Percentiles rank a stretch among this genome's conserved stretches.
Conservation (phyloP, 2,888 invertebrate genomes). For the Rhamnusium bicolor region DNA sequence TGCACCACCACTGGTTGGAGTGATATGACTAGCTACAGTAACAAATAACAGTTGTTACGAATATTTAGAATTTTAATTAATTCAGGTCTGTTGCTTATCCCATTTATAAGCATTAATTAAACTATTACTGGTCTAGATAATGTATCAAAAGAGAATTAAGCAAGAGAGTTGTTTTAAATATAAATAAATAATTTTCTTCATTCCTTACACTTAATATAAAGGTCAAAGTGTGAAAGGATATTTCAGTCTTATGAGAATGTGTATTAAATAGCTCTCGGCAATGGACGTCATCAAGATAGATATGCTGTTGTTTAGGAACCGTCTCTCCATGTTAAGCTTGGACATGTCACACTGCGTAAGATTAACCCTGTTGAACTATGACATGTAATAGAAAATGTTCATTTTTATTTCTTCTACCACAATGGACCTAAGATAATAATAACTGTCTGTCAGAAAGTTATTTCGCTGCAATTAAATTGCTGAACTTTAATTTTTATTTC, state of each 20-base stretch:
- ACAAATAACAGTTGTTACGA: too few species aligned
- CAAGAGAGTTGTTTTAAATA: too few species aligned
- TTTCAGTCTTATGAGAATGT: neutral
- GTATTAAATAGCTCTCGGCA: neutral
- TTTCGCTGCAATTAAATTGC: neutral
- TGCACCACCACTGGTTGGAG: too few species aligned
- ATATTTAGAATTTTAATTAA: too few species aligned
- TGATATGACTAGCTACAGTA: too few species aligned
- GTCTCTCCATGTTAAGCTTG: slow-evolving; percentile 13
- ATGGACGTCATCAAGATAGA: slow-evolving; percentile 11
- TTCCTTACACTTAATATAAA: too few species aligned
- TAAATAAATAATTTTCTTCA: too few species aligned
- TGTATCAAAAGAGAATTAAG: too few species aligned
- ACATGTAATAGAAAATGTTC: slow-evolving; percentile 36
- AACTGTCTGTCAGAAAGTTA: slow-evolving; percentile 17
- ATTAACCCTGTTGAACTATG: slow-evolving; percentile 33
- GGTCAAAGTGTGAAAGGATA: neutral
- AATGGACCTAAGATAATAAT: slow-evolving; percentile 21
- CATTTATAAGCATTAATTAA: too few species aligned
- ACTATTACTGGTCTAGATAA: too few species aligned
- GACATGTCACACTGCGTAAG: slow-evolving; percentile 19
- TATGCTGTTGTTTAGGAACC: slow-evolving; percentile 18
- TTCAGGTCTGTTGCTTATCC: too few species aligned
- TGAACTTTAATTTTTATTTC: too few species aligned
- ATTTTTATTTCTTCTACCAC: slow-evolving; percentile 30